Percentiles rank a stretch among this genome's conserved stretches.
Conservation (phyloP, 1,140 invertebrate species). For the Drosophila micromelanica region DNA sequence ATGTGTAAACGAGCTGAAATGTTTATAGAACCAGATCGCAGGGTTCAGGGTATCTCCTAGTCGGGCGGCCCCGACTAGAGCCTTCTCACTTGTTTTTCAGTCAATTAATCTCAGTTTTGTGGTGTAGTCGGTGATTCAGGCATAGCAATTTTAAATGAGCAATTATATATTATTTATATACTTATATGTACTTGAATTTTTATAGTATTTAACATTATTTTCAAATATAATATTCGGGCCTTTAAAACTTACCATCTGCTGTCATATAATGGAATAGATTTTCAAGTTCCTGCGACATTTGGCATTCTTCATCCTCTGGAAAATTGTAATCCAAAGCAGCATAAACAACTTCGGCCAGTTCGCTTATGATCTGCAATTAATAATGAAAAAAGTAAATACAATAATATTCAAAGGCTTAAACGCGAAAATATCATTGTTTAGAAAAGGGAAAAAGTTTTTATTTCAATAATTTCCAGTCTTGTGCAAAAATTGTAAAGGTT, state of each 20-base stretch:
- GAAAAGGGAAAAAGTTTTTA: neutral
- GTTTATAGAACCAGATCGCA: too few relatives aligned
- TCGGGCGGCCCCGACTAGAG: too few relatives aligned
- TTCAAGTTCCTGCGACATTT: conserved; percentile 93
- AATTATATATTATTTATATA: too few relatives aligned
- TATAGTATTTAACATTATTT: too few relatives aligned
- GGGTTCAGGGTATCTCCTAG: too few relatives aligned
- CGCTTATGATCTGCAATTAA: conserved; percentile 90
- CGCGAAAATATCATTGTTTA: too few relatives aligned
- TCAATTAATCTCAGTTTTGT: neutral
- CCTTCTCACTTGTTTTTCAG: too few relatives aligned
- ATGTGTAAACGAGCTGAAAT: too few relatives aligned
- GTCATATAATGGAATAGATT: conserved; percentile 94
- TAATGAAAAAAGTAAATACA: conserved; percentile 4
- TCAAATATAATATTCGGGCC: too few relatives aligned
- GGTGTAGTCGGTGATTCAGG: neutral
- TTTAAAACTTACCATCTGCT: conserved; percentile 87
- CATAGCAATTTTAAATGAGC: neutral
- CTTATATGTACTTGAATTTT: too few relatives aligned
- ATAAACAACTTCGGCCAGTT: conserved; percentile 93
- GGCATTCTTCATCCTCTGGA: conserved; percentile 92
- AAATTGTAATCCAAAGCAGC: conserved; percentile 94
- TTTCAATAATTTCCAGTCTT: too few relatives aligned
- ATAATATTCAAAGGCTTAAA: conserved; percentile 1
- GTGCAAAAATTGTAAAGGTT: too few relatives aligned